Conservation (phyloP, 2,797 vertebrate species). For the Threskiornis aethiopicus region DNA sequence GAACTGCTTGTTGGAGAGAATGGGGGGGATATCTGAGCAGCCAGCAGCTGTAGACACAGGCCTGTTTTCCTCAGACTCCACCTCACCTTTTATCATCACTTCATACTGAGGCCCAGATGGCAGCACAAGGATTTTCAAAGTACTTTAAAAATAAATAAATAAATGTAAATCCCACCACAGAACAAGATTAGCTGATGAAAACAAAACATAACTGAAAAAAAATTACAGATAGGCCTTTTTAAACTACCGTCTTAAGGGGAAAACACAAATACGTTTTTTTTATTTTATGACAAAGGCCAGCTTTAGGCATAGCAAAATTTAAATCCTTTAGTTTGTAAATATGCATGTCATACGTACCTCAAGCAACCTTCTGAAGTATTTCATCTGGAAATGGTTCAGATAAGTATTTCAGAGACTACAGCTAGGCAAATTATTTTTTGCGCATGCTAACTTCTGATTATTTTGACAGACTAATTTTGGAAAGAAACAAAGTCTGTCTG, state of each 20-base stretch:
- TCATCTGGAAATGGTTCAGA: not conserved
- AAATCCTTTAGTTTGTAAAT: not conserved
- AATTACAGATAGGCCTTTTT: not conserved
- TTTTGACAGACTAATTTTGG: not conserved
- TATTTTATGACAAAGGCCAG: not conserved
- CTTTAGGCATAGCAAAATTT: not conserved
- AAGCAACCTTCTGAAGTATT: not conserved
- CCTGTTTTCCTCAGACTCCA: conserved; percentile 56
- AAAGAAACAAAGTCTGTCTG: not conserved
- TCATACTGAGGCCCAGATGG: conserved; percentile 95
- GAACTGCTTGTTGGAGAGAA: conserved; percentile 96
- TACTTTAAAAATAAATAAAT: conserved; percentile 72
- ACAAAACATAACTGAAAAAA: not conserved
- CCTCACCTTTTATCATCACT: conserved; percentile 86
- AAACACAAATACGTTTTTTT: not conserved
- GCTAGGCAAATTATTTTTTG: not conserved
- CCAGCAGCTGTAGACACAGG: conserved; percentile 4
- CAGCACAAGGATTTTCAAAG: conserved; percentile 90
- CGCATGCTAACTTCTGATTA: not conserved
- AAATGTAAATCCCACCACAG: not conserved
- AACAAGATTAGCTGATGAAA: not conserved
- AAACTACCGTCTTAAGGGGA: not conserved
- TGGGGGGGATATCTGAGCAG: conserved; percentile 80
- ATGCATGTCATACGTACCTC: not conserved
- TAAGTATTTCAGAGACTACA: not conserved